Evolutionary conservation across 2,113 vertebrate genomes (phyloP), one percentile per base, ranked within the genome.

Genomic region (Halichoerus grypus): DNA sequence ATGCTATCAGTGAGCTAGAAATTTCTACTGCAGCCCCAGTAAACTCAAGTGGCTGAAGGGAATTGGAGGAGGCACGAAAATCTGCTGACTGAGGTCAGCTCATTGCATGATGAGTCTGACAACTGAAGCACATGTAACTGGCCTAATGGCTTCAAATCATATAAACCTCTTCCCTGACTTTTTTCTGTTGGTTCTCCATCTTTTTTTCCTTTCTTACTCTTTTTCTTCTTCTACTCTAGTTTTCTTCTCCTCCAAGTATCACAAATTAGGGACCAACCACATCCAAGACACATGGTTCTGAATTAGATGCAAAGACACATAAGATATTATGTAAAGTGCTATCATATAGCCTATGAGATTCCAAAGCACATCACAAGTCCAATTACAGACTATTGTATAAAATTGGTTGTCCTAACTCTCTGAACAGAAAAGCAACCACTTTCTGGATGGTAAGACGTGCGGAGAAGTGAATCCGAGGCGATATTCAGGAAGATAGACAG

Each of bases 171-270:
- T 84, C n/a, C 57, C 80, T 49, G 69, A 90, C 26, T 7, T 72
- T 72, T 85, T 89, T 85, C 46, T 83, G 39, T 67, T 82, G 42
- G 28, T 72, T 94, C 53, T 83, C 72, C 31, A 72, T 79, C 24
- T 90, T 65, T 91, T 86, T 31, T 22, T 51, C 26, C 16, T 21
- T 7, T 36, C 13, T 67, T 36, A 1, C 19, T 53, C n/a, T 57
- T 76, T n/a, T 42, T 93, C 81, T 79, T 88, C 65, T 90, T 53
- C 74, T 91, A 80, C 28, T 65, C 46, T 51, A 94, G 36, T 31
- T 89, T 88, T 89, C 57, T 89, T 84, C 46, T 95, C 18, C 12
- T 82, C 14, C 31, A 74, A 74, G 13, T 69, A 59, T 71, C 24
- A 51, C 21, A 87, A 95, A 79, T 92, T 19, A 79, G 24, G 61